These are phyloP conservation scores for Dromius quadrimaculatus DNA, from an alignment of 2,888 invertebrate genomes.

Conservation along the genomic window DNA sequence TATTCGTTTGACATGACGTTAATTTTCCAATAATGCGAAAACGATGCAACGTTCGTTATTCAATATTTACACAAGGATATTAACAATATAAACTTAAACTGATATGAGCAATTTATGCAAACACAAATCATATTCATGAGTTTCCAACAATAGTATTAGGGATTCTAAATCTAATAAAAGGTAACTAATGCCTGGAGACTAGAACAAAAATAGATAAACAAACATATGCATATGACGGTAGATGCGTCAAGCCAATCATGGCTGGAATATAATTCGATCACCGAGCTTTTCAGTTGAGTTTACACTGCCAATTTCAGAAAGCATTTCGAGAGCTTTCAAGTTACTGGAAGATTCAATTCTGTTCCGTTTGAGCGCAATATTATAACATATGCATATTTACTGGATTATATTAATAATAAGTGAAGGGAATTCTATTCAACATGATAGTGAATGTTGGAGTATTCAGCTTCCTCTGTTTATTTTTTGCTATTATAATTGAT, in stretches of 20 bases:
- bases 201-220: conserved; percentile 24
- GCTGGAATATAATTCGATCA: conserved; percentile 24
- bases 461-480: no score
- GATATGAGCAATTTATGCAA: conserved; percentile 30
- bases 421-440: no score
- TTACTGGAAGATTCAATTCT: not conserved
- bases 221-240: conserved; percentile 11
- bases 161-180: conserved; percentile 28
- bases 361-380: no score
- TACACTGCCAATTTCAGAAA: conserved; percentile 24
- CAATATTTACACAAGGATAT: conserved; percentile 24
- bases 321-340: not conserved
- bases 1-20: not conserved
- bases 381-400: no score
- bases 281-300: conserved; percentile 11
- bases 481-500: no score
- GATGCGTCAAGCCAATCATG: conserved; percentile 16
- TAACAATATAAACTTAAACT: conserved; percentile 38
- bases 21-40: conserved; percentile 3
- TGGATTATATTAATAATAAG: no score
- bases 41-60: not conserved
- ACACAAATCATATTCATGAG: conserved; percentile 35
- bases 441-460: no score
- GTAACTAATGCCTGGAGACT: conserved; percentile 11
- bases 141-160: conserved; percentile 29